Conservation (phyloP, 2,797 vertebrate species). For the Eulemur rubriventer region DNA sequence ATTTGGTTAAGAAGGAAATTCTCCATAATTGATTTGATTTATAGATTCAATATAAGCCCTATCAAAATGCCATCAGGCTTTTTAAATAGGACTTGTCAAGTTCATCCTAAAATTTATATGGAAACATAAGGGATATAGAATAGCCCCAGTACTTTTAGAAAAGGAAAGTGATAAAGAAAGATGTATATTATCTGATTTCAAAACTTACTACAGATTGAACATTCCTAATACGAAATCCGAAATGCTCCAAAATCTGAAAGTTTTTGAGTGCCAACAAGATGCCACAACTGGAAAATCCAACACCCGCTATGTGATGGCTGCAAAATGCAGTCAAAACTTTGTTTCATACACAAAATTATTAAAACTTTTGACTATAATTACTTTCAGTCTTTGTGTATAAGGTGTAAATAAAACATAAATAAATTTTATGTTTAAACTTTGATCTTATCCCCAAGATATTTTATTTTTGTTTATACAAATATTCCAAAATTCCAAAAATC, state of each 20-base stretch:
- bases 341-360: not conserved
- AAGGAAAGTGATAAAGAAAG: not conserved
- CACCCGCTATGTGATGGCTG: not conserved
- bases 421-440: not conserved
- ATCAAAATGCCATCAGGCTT: not conserved
- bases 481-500: not conserved
- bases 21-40: not conserved
- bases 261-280: not conserved
- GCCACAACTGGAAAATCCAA: not conserved
- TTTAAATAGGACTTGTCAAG: not conserved
- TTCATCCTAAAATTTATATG: not conserved
- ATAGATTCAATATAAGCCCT: not conserved
- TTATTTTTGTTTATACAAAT: not conserved
- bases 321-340: not conserved
- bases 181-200: not conserved
- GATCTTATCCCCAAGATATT: not conserved
- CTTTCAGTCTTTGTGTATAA: not conserved
- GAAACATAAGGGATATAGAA: not conserved
- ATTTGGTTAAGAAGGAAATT: not conserved
- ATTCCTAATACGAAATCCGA: not conserved
- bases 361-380: not conserved
- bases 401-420: not conserved
- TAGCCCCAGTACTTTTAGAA: not conserved
- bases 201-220: not conserved
- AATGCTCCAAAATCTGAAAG: not conserved